phyloP scores from a whole-genome alignment of 1,140 invertebrate genomes.

The Heliconius himera region DNA sequence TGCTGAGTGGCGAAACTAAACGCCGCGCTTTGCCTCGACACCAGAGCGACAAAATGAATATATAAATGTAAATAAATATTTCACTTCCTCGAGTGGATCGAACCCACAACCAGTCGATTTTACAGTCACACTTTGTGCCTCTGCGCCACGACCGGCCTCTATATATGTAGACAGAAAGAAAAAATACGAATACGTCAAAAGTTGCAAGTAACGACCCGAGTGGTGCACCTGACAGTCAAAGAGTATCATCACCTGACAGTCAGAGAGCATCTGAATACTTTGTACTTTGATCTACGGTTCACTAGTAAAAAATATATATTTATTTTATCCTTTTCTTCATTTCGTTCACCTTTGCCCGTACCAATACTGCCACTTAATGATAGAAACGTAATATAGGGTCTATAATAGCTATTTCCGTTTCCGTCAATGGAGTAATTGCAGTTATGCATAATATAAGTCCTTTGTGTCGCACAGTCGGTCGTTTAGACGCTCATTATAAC shows the following conservation, averaged over 20 bases:
- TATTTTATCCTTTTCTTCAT: background rate
- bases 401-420: background rate
- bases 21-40: too few species aligned
- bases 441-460: constrained; percentile 22
- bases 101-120: too few species aligned
- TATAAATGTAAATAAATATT: too few species aligned
- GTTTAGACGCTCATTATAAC: constrained; percentile 14
- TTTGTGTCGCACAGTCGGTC: constrained; percentile 14
- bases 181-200: constrained; percentile 26
- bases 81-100: too few species aligned
- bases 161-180: constrained; percentile 1
- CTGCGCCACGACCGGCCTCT: too few species aligned
- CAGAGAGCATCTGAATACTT: constrained; percentile 23
- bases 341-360: background rate
- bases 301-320: background rate
- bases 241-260: constrained; percentile 25
- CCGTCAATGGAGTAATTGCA: background rate
- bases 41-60: too few species aligned
- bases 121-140: too few species aligned
- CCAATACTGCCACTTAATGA: background rate
- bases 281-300: constrained; percentile 18
- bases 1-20: too few species aligned
- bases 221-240: constrained; percentile 28
- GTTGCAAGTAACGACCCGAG: constrained; percentile 18
- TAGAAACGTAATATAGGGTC: background rate